Evolutionary conservation across 2,888 invertebrate species (phyloP), one percentile per base, ranked within the genome.

Genomic region (Invenusta paracnida): DNA sequence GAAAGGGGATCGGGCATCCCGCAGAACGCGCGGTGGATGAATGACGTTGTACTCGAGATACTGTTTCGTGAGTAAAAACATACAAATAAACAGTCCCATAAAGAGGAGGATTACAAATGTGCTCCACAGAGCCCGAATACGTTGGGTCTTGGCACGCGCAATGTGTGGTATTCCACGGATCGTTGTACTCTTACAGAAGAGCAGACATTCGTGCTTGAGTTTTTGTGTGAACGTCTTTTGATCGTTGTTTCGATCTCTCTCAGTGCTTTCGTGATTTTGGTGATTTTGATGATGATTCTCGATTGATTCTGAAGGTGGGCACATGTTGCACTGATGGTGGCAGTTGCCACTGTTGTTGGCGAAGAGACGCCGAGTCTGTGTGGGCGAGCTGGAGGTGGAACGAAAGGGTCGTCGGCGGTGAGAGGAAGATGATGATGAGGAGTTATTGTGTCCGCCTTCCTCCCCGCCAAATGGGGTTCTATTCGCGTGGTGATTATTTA

Each of bases 31-130:
- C 29, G 86, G 86, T 27, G 86, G 86, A 81, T 86, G 86, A 13
- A 86, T 86, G 29, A 86, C 86, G 30, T 86, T 82, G 30, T 84
- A 86, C n/a, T 86, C 86, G n/a, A 86, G 28, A 66, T 67, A 86
- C 73, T 86, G 86, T 30, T 86, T 30, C 17, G 81, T 67, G 0
- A 86, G 86, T 48, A 86, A 86, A 17, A 73, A 79, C 86, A 86
- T 85, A 73, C 86, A 86, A 29, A 86, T 23, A 25, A 87, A 48
- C 66, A 67, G 79, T 1, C 86, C 85, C 17, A 81, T 31, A 25
- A 86, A 79, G n/a, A 86, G 73, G 17, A 86, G 23, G 28, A 73
- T 17, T n/a, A 86, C 86, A 28, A 86, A 86, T 27, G 86, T 79
- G 66, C 29, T 17, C 86, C 86, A 86, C 27, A 86, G 30, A 30